Evolutionary conservation across 2,113 vertebrate genomes (phyloP).

Genomic region (Gasterosteus nipponicus): DNA sequence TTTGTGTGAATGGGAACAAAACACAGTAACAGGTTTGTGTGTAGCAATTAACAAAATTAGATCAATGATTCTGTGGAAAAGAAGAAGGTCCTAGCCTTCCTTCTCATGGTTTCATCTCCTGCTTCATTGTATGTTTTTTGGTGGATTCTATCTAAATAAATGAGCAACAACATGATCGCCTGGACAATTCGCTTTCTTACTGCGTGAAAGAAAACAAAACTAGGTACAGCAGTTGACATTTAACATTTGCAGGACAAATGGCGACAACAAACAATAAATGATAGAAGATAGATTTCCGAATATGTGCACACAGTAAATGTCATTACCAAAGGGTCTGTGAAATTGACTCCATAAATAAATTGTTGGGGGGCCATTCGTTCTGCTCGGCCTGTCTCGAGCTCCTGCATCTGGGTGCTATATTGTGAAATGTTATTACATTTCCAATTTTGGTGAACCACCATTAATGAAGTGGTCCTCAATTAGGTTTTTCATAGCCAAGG

Average conservation of each 20-base stretch:
- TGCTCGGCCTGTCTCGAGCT: no score
- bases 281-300: constrained; percentile 25
- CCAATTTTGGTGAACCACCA: not conserved
- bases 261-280: constrained; percentile 10
- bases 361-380: not conserved
- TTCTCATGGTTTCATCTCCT: constrained; percentile 27
- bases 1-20: constrained; percentile 33
- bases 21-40: constrained; percentile 22
- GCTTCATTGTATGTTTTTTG: no score
- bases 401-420: no score
- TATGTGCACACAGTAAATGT: no score
- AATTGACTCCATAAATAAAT: not conserved
- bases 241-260: no score
- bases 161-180: no score
- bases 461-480: not conserved
- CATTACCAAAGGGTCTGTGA: not conserved
- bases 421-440: no score
- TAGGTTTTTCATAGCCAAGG: not conserved
- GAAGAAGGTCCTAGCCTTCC: constrained; percentile 12
- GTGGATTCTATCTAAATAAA: no score
- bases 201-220: no score
- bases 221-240: no score
- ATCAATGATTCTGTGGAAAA: constrained; percentile 16
- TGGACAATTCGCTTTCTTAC: no score
- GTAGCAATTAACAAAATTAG: not conserved